Evolutionary conservation across 2,888 invertebrate species (phyloP).

Genomic region (Hermaeophaga mercurialis): DNA sequence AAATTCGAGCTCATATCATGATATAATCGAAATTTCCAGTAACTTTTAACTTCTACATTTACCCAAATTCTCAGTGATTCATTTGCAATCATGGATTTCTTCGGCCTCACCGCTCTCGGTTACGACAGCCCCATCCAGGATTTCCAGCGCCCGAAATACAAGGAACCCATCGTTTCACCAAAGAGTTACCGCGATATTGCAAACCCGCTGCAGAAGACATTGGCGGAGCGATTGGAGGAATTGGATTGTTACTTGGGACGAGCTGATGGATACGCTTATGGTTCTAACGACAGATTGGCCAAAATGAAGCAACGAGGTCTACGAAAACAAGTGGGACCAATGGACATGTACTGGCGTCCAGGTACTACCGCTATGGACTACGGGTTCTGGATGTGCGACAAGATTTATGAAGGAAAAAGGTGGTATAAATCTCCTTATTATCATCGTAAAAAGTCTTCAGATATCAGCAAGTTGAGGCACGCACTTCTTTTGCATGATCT

Average conservation of each 20-base stretch:
- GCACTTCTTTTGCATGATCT: neutral
- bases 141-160: slow-evolving; percentile 57
- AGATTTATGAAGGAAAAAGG: neutral
- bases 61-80: neutral
- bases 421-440: neutral
- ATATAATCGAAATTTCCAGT: too few species aligned
- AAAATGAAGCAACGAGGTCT: slow-evolving; percentile 62
- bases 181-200: slow-evolving; percentile 37
- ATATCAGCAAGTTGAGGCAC: neutral
- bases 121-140: slow-evolving; percentile 61
- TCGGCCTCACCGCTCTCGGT: slow-evolving; percentile 61
- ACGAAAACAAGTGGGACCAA: slow-evolving; percentile 61
- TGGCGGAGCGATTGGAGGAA: slow-evolving; percentile 55
- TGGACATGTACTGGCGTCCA: slow-evolving; percentile 60
- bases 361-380: slow-evolving; percentile 58
- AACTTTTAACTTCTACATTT: too few species aligned
- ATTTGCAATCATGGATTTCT: slow-evolving; percentile 59
- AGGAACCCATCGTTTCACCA: slow-evolving; percentile 55
- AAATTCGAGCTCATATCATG: too few species aligned
- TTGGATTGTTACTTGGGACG: slow-evolving; percentile 61
- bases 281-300: slow-evolving; percentile 58
- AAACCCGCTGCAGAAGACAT: slow-evolving; percentile 54
- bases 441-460: neutral
- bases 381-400: neutral
- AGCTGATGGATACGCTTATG: slow-evolving; percentile 64